Conservation (phyloP, 2,113 vertebrate genomes). For the Halichoerus grypus region DNA sequence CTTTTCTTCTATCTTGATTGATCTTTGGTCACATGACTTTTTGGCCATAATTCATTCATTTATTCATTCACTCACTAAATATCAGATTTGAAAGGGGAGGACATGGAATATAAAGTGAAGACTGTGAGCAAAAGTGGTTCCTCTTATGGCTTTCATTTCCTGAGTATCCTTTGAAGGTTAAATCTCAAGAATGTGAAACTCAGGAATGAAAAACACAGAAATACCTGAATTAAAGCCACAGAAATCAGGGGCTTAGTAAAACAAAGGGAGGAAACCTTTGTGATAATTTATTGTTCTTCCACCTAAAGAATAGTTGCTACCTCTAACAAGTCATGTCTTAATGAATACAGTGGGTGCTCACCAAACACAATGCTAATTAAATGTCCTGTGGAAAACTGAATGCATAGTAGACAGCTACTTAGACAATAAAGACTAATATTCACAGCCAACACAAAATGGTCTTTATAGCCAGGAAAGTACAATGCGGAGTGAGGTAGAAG, state of each 20-base stretch:
- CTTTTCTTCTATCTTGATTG: background rate
- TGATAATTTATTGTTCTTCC: background rate
- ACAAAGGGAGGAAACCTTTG: background rate
- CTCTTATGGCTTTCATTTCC: background rate
- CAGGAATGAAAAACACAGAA: background rate
- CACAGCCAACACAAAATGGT: background rate
- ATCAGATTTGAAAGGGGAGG: slow-evolving; percentile 1
- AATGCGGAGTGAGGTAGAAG: background rate
- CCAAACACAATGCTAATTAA: background rate
- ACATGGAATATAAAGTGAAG: background rate
- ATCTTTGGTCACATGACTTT: background rate
- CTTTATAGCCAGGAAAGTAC: background rate
- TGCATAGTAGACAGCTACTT: background rate
- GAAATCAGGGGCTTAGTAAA: background rate
- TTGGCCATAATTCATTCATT: background rate
- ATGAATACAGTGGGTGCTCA: slow-evolving; percentile 25
- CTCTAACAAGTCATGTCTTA: slow-evolving; percentile 10
- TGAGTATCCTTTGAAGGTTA: slow-evolving; percentile 45
- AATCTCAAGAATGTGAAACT: background rate
- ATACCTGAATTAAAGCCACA: background rate
- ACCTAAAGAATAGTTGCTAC: background rate
- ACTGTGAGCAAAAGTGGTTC: background rate
- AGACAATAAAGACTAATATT: slow-evolving; percentile 27
- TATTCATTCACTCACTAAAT: slow-evolving; percentile 16
- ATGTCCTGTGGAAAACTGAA: background rate